Conservation (phyloP, 2,113 vertebrate species). For the Struthidea cinerea region DNA sequence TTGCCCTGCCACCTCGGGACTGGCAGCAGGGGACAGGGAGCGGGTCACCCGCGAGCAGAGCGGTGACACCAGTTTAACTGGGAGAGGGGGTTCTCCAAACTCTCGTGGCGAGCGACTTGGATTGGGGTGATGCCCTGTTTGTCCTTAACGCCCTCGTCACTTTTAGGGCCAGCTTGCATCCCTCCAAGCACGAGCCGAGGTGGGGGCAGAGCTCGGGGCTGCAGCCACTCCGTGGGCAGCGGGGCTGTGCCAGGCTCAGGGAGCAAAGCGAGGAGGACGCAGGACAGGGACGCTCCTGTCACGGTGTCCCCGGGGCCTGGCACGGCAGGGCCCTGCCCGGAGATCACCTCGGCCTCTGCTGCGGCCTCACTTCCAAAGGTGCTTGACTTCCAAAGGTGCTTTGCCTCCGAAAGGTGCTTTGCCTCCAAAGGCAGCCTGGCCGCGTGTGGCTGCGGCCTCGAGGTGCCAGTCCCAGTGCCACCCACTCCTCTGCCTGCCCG, state of each 20-base stretch:
- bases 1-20: not conserved
- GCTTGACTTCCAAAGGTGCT: constrained; percentile 21
- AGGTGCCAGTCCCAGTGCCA: not conserved
- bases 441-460: not conserved
- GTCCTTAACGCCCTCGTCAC: not conserved
- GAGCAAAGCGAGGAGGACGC: not conserved
- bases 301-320: not conserved
- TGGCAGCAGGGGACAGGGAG: not conserved
- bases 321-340: not conserved
- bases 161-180: not conserved
- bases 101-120: not conserved
- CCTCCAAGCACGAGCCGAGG: not conserved
- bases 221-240: not conserved
- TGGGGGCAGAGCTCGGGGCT: not conserved
- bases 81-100: not conserved
- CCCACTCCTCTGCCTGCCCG: not conserved
- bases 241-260: not conserved
- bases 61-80: not conserved
- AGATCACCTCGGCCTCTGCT: fast-evolving
- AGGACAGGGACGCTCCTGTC: not conserved
- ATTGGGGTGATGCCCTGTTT: not conserved
- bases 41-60: not conserved
- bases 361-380: not conserved
- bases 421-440: not conserved
- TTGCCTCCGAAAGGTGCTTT: not conserved